A percentile compares a stretch with the other conserved stretches of the same genome.
These are phyloP conservation scores for Drosophila acutilabella DNA, from an alignment of 2,888 invertebrate species.

Conservation along the genomic window DNA sequence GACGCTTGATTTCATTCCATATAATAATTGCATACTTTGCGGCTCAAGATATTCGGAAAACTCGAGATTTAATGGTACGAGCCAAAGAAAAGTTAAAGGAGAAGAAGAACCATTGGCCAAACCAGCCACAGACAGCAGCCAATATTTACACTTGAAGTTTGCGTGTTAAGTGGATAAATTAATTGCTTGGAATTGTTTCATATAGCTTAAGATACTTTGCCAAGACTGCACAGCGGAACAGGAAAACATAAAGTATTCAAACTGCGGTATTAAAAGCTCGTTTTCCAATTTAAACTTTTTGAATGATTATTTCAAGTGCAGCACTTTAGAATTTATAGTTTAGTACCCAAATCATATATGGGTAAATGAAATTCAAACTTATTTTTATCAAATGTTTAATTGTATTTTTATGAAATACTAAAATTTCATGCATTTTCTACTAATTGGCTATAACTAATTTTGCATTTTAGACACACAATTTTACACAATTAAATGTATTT, in stretches of 20 bases:
- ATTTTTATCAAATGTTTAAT: no score
- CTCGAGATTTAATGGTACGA: conserved; percentile 24
- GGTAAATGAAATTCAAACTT: not conserved
- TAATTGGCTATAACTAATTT: no score
- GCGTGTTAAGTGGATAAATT: conserved; percentile 79
- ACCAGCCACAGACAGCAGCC: conserved; percentile 46
- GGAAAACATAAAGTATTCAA: not conserved
- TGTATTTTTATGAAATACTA: no score
- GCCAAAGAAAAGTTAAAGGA: not conserved
- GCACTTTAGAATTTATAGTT: not conserved
- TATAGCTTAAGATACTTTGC: conserved; percentile 51
- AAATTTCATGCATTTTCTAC: no score
- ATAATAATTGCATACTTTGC: conserved; percentile 75
- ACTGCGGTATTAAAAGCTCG: not conserved
- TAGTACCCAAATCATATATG: not conserved
- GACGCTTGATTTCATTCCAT: conserved; percentile 65
- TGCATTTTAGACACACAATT: no score
- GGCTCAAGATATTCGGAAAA: conserved; percentile 19
- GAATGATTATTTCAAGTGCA: not conserved
- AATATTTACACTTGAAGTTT: conserved; percentile 77
- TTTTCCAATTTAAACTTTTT: not conserved
- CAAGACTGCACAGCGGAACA: conserved; percentile 1
- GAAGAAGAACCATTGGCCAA: not conserved
- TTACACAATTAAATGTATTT: no score
- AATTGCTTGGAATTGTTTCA: conserved; percentile 76